Evolutionary conservation across 2,113 vertebrate genomes (phyloP), one percentile per base, ranked within the genome.

Genomic region (Antennarius striatus): DNA sequence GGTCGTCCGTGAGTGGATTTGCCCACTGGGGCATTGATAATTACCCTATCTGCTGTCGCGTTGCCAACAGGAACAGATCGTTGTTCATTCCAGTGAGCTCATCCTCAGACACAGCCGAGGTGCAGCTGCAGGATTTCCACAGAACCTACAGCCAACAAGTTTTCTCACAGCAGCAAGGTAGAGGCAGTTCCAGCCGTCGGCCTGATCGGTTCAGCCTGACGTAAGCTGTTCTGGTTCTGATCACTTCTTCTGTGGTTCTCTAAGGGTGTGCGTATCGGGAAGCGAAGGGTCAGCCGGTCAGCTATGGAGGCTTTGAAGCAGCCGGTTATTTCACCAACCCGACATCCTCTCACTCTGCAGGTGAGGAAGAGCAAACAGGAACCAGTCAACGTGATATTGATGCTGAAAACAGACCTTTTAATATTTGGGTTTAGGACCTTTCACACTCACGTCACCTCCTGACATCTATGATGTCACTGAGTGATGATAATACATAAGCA

Each of bases 131-230:
- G 4, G 50, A 54, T 10, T 87, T 36, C 71, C 73, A 85, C 49
- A 87, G 86, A 60, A 28, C 48, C 43, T 87, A 80, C 75, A 53
- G 12, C 79, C 83, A 88, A 1, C 86, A 84, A 9, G 62, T 84
- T 0, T 81, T 84, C 39, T 53, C 86, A 1, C 80, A 86, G 72
- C 84, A 86, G 48, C 81, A 72, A 78, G 85, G 86, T 90, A 79
- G 17, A 0, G 42, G 65, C 55, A 4, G n/a, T 0, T 5, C n/a
- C 16, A 0, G 29, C 16, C 39, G 36, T 42, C 40, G 15, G 13
- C 40, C 10, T 16, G 42, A 15, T 15, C 16, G 10, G 16, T 15
- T 5, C 14, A 14, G 49, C 12, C 6, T 14, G 12, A 47, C 3
- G 5, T 13, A 15, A 15, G 3, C 42, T 53, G 30, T 11, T 36